Percentiles rank a stretch among this genome's conserved stretches.
phyloP scores from a whole-genome alignment of 2,888 invertebrate species.

The Aspidiotus destructor region DNA sequence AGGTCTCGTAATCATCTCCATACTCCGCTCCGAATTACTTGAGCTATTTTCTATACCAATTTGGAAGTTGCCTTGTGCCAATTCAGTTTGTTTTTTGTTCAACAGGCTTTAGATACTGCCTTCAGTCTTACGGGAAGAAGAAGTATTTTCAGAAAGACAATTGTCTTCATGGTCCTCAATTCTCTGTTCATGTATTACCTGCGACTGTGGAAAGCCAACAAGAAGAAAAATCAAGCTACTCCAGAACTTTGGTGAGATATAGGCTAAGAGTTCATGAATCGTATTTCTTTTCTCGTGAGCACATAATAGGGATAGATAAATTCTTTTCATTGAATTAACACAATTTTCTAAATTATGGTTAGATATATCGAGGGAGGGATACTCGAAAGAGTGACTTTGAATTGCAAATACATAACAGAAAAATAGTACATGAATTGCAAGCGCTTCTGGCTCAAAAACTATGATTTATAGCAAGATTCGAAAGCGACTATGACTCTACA shows the following conservation, averaged over 20 bases:
- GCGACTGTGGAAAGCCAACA: conserved; percentile 18
- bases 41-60: background rate
- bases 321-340: too few relatives aligned
- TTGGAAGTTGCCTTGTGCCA: background rate
- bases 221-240: conserved; percentile 1
- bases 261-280: background rate
- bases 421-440: too few relatives aligned
- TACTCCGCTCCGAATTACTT: background rate
- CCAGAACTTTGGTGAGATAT: conserved; percentile 30
- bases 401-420: too few relatives aligned
- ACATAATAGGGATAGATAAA: too few relatives aligned
- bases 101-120: background rate
- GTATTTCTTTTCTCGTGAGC: too few relatives aligned
- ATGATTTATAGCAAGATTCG: too few relatives aligned
- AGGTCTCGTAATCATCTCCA: background rate
- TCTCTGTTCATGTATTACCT: conserved; percentile 29
- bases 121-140: background rate
- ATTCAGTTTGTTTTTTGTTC: background rate
- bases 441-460: too few relatives aligned
- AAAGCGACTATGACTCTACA: too few relatives aligned
- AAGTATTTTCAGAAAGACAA: conserved; percentile 11
- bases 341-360: too few relatives aligned
- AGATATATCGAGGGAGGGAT: too few relatives aligned
- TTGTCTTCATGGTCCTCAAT: conserved; percentile 33
- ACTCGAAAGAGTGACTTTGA: too few relatives aligned